phyloP scores from a whole-genome alignment of 1,140 invertebrate species.

The Forficula auricularia region DNA sequence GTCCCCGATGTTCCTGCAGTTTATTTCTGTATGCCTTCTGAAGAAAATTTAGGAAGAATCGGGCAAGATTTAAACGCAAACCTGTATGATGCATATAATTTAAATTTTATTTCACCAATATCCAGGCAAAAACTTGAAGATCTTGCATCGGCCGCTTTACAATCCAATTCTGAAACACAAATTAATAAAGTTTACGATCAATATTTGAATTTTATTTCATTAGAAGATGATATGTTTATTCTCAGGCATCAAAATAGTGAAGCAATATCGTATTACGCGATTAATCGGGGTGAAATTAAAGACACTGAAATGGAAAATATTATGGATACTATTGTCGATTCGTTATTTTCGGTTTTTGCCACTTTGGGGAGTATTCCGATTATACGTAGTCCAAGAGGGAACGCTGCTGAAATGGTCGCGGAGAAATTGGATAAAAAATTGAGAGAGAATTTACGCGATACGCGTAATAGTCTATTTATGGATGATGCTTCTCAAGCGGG shows the following conservation, averaged over 20 bases:
- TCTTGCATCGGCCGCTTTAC: conserved; percentile 76
- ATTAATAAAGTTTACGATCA: conserved; percentile 94
- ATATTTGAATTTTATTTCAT: conserved; percentile 94
- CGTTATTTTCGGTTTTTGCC: conserved; percentile 93
- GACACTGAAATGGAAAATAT: conserved; percentile 91
- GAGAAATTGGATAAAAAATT: conserved; percentile 95
- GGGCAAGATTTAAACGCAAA: conserved; percentile 81
- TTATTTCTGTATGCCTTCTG: conserved; percentile 94
- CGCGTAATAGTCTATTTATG: conserved; percentile 88
- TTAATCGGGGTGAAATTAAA: conserved; percentile 86
- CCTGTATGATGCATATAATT: conserved; percentile 86
- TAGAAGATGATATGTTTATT: conserved; percentile 96
- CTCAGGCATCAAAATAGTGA: conserved; percentile 83
- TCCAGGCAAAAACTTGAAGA: conserved; percentile 89
- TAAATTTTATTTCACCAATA: conserved; percentile 97
- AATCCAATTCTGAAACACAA: conserved; percentile 68
- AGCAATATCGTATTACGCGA: conserved; percentile 82
- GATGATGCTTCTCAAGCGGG: conserved; percentile 56
- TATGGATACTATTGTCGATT: conserved; percentile 89
- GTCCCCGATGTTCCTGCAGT: conserved; percentile 97
- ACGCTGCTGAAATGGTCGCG: conserved; percentile 95
- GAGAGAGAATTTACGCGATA: conserved; percentile 88
- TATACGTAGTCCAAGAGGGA: conserved; percentile 84
- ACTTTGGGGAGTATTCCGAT: conserved; percentile 87
- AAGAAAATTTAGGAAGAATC: conserved; percentile 91